Evolutionary conservation across 2,113 vertebrate species (phyloP).

Genomic region (Carassius carassius): DNA sequence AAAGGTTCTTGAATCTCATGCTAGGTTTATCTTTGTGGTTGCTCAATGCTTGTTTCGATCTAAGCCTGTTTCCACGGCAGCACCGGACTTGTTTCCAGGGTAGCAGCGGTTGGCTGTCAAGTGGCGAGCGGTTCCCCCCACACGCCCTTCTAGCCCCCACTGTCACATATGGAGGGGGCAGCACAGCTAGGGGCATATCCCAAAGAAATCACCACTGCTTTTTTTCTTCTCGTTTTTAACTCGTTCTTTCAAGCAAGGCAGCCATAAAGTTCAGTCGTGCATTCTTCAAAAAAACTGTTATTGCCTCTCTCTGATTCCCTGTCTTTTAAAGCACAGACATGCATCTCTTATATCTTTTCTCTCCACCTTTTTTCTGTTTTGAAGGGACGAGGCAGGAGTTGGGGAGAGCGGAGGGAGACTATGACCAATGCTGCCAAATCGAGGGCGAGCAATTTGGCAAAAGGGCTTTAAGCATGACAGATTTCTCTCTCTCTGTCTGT

Average conservation of each 20-base stretch:
- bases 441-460: conserved; percentile 63
- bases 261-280: conserved; percentile 78
- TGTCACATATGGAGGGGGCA: conserved; percentile 61
- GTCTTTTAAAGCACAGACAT: conserved; percentile 70
- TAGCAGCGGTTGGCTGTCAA: conserved; percentile 14
- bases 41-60: conserved; percentile 3
- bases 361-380: conserved; percentile 68
- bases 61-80: conserved; percentile 23
- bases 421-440: conserved; percentile 71
- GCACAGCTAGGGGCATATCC: conserved; percentile 69
- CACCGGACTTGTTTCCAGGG: conserved; percentile 33
- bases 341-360: conserved; percentile 70
- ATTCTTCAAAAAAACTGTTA: conserved; percentile 79
- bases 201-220: conserved; percentile 70
- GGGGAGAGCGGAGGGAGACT: conserved; percentile 60
- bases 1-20: conserved; percentile 6
- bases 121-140: conserved; percentile 1
- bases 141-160: conserved; percentile 18
- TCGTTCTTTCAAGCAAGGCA: conserved; percentile 77
- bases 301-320: conserved; percentile 74
- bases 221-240: conserved; percentile 75
- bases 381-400: conserved; percentile 66
- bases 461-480: conserved; percentile 59
- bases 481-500: conserved; percentile 59
- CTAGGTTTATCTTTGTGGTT: conserved; percentile 5